Conservation (phyloP, 2,113 vertebrate genomes). For the Istiophorus platypterus region DNA sequence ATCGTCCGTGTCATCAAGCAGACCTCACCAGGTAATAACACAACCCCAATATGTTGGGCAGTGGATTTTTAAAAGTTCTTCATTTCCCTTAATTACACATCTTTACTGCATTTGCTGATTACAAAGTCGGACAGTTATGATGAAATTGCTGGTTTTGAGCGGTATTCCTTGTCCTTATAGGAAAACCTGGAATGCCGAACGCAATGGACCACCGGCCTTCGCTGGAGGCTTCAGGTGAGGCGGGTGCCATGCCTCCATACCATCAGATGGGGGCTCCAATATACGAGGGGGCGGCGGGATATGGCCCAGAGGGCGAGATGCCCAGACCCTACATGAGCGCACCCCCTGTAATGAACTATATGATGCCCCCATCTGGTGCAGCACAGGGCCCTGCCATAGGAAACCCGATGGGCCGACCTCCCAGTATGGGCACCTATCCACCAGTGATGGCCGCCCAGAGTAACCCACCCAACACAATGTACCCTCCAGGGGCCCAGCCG, state of each 20-base stretch:
- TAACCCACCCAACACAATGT: conserved; percentile 80
- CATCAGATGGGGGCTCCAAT: conserved; percentile 88
- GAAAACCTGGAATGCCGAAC: conserved; percentile 89
- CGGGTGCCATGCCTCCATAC: conserved; percentile 87
- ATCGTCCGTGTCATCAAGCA: conserved; percentile 98
- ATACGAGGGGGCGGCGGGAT: conserved; percentile 88
- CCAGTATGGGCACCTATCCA: conserved; percentile 85
- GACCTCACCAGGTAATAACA: conserved; percentile 92
- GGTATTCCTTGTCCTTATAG: conserved; percentile 76
- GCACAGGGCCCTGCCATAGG: conserved; percentile 87
- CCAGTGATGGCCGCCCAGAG: conserved; percentile 79
- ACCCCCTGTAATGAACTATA: conserved; percentile 88
- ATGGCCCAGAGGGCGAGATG: conserved; percentile 89
- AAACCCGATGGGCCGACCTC: conserved; percentile 86
- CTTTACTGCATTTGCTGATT: not conserved
- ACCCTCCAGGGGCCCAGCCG: conserved; percentile 82
- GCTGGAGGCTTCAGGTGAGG: conserved; percentile 89
- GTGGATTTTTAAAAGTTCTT: not conserved
- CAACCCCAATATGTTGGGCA: not conserved
- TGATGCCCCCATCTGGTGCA: conserved; percentile 87
- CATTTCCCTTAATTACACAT: not conserved
- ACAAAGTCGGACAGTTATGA: not conserved
- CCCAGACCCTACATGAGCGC: conserved; percentile 87
- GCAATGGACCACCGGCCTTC: conserved; percentile 89
- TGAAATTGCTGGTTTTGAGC: not conserved